Conservation (phyloP, 2,888 invertebrate species). For the Lypha dubia region DNA sequence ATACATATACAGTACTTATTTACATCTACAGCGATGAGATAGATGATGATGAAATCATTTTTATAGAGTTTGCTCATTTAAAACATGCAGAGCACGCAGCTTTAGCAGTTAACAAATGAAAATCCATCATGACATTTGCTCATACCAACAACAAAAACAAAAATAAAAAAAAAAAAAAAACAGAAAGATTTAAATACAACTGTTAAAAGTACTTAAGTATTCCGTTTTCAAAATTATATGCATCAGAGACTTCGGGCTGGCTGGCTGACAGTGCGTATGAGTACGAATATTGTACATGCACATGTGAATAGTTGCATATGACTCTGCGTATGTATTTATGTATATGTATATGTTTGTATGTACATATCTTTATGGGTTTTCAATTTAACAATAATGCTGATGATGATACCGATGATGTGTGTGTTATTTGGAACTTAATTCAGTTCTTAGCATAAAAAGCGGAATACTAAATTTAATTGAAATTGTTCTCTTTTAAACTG, state of each 20-base stretch:
- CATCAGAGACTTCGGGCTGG: constrained; percentile 36
- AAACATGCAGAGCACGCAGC: constrained; percentile 62
- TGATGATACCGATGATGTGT: constrained; percentile 26
- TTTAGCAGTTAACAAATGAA: constrained; percentile 65
- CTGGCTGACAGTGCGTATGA: constrained; percentile 46
- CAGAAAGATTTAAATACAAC: constrained; percentile 59
- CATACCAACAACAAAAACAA: constrained; percentile 27
- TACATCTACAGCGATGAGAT: not conserved
- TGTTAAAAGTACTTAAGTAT: constrained; percentile 63
- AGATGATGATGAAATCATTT: constrained; percentile 44
- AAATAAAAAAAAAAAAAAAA: not conserved
- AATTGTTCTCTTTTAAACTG: not conserved
- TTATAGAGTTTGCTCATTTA: constrained; percentile 18
- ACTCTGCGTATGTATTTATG: not conserved
- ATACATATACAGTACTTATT: constrained; percentile 41
- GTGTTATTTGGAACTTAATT: constrained; percentile 37
- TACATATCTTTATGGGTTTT: not conserved
- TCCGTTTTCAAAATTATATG: constrained; percentile 61
- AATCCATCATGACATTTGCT: constrained; percentile 69
- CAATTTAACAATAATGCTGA: not conserved
- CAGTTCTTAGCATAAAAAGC: constrained; percentile 7
- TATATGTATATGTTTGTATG: not conserved
- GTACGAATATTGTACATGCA: constrained; percentile 21
- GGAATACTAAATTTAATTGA: not conserved
- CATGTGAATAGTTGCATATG: not conserved